Evolutionary conservation across 2,797 vertebrate genomes (phyloP), one percentile per base, ranked within the genome.

Genomic region (Rhinogobio ventralis): DNA sequence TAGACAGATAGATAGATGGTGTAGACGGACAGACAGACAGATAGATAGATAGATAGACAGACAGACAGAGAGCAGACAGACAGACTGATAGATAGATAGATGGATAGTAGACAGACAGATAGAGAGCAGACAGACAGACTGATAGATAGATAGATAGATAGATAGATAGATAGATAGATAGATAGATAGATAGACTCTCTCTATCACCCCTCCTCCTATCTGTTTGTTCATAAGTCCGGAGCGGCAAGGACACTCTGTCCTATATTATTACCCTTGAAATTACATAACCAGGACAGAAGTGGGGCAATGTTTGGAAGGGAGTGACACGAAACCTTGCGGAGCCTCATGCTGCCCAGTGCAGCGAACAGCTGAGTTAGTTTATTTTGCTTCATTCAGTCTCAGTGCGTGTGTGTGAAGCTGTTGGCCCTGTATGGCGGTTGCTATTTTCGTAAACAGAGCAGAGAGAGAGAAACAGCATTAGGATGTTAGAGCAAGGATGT

Each of bases 241-340:
- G 45, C 42, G 53, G 79, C 23, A 14, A 71, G 85, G 88, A 87
- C 83, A 87, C 36, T 42, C 39, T 81, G 79, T 88, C 77, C 84
- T 87, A 87, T 64, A 86, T 90, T 84, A 83, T 66, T 80, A 85
- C 74, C 75, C 77, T 83, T 84, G 82, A 87, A 85, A 87, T 89
- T 88, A 88, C 87, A 90, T 91, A 90, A 91, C 68, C 45, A 23
- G 30, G 33, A 80, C 51, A 81, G 28, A 73, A 45, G 42, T 74
- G 67, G 71, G 53, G 20, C 28, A 15, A 45, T 49, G 81, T 82
- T 79, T 82, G 49, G 75, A 83, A 64, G 17, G 33, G 82, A 77
- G 72, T 77, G 78, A 84, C 45, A 84, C 72, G 17, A 76, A 82
- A 84, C 73, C 76, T 81, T 42, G 19, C 77, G 39, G 17, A 85